Percentiles rank a stretch among this genome's conserved stretches.
phyloP scores from a whole-genome alignment of 2,888 invertebrate genomes.

The Labia minor region DNA sequence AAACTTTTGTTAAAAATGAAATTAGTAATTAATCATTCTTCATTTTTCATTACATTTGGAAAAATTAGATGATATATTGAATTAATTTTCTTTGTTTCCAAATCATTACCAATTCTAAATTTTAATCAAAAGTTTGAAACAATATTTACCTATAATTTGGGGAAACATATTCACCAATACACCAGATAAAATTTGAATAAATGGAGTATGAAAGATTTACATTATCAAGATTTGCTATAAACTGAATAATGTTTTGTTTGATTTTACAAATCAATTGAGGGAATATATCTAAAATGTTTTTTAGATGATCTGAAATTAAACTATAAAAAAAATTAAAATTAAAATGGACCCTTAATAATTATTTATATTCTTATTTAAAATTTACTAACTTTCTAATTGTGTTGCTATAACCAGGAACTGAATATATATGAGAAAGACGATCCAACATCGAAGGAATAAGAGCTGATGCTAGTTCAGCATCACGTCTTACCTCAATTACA shows the following conservation, averaged over 20 bases:
- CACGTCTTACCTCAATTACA: constrained; percentile 17
- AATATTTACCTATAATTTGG: constrained; percentile 9
- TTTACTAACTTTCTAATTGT: constrained; percentile 21
- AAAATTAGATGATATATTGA: too few relatives aligned
- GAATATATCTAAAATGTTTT: neutral
- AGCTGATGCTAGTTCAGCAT: constrained; percentile 18
- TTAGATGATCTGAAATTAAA: constrained; percentile 15
- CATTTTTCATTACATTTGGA: too few relatives aligned
- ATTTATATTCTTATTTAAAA: too few relatives aligned
- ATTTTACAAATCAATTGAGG: neutral
- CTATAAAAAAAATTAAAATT: neutral
- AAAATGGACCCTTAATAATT: too few relatives aligned
- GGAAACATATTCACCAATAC: neutral
- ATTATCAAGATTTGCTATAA: constrained; percentile 9
- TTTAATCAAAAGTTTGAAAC: too few relatives aligned
- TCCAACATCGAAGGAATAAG: constrained; percentile 21
- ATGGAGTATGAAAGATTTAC: neutral
- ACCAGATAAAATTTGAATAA: constrained; percentile 17
- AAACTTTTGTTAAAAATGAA: too few relatives aligned
- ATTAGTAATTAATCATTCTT: too few relatives aligned
- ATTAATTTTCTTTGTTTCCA: too few relatives aligned
- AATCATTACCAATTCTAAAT: too few relatives aligned
- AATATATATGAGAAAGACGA: constrained; percentile 20
- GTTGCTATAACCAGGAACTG: constrained; percentile 19
- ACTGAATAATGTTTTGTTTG: neutral